Conservation (phyloP, 2,113 vertebrate species). For the Paramormyrops kingsleyae region DNA sequence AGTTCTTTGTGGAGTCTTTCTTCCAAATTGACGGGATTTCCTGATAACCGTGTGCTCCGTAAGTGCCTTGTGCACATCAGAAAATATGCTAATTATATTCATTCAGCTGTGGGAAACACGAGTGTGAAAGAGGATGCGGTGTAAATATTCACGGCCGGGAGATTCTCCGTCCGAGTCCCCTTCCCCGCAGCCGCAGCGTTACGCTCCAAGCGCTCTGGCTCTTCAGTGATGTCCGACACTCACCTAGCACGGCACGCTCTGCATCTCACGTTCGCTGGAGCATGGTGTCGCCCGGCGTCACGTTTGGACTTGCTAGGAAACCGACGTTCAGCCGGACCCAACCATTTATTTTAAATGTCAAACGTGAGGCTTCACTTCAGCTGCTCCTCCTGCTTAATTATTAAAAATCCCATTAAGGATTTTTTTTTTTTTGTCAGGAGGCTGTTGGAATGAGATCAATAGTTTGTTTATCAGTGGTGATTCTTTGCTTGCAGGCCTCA, state of each 20-base stretch:
- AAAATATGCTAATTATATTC: not conserved
- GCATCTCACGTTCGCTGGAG: not conserved
- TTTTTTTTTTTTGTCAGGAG: not conserved
- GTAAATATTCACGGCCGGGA: not conserved
- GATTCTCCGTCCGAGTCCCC: not conserved
- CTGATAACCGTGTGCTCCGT: not conserved
- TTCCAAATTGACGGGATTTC: not conserved
- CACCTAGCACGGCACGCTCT: not conserved
- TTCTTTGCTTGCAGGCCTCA: not conserved
- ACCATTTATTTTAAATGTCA: constrained; percentile 5
- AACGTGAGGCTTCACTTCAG: not conserved
- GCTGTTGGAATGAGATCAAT: not conserved
- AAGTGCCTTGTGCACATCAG: not conserved
- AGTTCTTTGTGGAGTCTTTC: not conserved
- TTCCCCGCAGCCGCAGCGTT: not conserved
- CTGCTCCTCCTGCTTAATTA: not conserved
- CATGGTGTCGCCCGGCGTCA: not conserved
- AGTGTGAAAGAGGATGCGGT: not conserved
- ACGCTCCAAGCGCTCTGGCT: not conserved
- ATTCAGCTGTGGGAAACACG: not conserved
- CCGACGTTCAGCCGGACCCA: not conserved
- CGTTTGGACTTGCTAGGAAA: not conserved
- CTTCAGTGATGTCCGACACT: not conserved
- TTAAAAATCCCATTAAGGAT: constrained; percentile 6
- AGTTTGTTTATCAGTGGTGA: constrained; percentile 1